Conservation (phyloP, 2,888 invertebrate species). For the Rotaria sp. region DNA sequence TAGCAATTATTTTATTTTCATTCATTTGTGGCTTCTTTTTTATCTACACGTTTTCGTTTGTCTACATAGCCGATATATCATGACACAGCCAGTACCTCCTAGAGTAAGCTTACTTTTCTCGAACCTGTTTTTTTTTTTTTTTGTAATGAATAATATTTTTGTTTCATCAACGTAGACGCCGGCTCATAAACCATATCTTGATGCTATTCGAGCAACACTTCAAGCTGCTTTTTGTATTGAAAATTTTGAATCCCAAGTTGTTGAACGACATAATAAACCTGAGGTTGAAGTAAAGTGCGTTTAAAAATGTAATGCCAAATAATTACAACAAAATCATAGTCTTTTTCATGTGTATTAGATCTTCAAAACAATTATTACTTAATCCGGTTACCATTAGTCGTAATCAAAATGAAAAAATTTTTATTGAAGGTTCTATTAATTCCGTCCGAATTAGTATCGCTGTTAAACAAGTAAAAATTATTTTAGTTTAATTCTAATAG, state of each 20-base stretch:
- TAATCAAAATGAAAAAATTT: slow-evolving; percentile 90
- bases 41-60: background rate
- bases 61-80: background rate
- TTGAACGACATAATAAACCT: slow-evolving; percentile 97
- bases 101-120: background rate
- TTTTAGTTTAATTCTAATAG: background rate
- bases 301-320: slow-evolving; percentile 42
- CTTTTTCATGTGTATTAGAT: slow-evolving; percentile 46
- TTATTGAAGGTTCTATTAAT: slow-evolving; percentile 94
- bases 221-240: slow-evolving; percentile 97
- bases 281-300: slow-evolving; percentile 79
- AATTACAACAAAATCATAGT: background rate
- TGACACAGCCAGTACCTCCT: background rate
- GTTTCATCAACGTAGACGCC: background rate
- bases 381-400: slow-evolving; percentile 90
- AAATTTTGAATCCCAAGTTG: slow-evolving; percentile 96
- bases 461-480: slow-evolving; percentile 69
- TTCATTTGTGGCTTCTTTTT: background rate
- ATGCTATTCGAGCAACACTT: slow-evolving; percentile 84
- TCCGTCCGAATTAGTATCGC: slow-evolving; percentile 91
- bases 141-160: too few species aligned
- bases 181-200: slow-evolving; percentile 63
- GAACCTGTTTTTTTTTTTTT: too few species aligned
- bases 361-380: slow-evolving; percentile 70
- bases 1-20: background rate